These are phyloP conservation scores for Capreolus pygargus DNA, from an alignment of 2,113 vertebrate genomes.

Conservation along the genomic window DNA sequence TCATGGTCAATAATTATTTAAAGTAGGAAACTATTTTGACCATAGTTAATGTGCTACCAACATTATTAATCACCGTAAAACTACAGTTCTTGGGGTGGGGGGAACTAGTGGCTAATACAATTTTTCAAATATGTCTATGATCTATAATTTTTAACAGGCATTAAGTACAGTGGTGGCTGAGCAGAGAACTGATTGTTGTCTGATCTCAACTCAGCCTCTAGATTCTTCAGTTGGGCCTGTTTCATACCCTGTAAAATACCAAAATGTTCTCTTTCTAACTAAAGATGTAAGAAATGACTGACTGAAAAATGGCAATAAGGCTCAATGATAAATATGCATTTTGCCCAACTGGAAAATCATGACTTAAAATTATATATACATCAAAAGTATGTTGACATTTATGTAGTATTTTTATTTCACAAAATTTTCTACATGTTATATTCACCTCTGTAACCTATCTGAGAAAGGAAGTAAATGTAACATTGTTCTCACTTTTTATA, in stretches of 20 bases:
- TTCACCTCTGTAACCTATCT: neutral
- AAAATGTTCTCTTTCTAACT: neutral
- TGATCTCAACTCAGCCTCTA: neutral
- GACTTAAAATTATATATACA: neutral
- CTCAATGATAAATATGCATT: neutral
- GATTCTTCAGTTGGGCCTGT: neutral
- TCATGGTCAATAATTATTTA: neutral
- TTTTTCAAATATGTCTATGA: neutral
- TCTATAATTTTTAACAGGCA: neutral
- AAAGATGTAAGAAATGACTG: neutral
- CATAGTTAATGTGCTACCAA: neutral
- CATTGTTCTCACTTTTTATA: neutral
- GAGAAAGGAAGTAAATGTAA: neutral
- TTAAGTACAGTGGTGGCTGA: neutral
- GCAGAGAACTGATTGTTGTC: neutral
- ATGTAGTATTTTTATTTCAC: neutral
- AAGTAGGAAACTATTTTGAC: neutral
- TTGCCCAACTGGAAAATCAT: neutral
- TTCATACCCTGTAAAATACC: neutral
- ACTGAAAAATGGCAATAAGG: neutral
- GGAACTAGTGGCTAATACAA: neutral
- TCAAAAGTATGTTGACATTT: neutral
- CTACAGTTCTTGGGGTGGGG: neutral
- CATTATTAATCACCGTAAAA: neutral
- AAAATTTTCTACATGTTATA: neutral